Conservation (phyloP, 2,113 vertebrate genomes). For the Agelaius phoeniceus region DNA sequence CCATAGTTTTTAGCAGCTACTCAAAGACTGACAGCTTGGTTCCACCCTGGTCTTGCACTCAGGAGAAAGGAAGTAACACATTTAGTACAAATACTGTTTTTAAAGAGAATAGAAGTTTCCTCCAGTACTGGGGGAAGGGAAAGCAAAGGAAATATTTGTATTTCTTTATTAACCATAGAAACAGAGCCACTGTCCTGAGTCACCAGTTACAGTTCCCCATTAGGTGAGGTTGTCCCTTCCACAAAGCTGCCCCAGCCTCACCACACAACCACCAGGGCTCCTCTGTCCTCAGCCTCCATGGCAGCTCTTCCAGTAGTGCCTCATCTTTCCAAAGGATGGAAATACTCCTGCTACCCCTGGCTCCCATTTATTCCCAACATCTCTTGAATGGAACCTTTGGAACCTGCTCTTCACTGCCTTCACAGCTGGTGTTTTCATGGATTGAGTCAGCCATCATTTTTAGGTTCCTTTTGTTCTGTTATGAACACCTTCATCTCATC, state of each 20-base stretch:
- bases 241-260: not conserved
- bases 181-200: not conserved
- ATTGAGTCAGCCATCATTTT: accelerated
- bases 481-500: not conserved
- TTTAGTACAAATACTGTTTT: not conserved
- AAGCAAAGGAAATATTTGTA: not conserved
- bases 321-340: not conserved
- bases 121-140: not conserved
- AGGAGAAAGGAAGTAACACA: not conserved
- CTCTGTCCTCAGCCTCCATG: not conserved
- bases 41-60: not conserved
- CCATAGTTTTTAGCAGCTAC: not conserved
- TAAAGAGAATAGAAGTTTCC: not conserved
- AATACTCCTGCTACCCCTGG: not conserved
- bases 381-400: not conserved
- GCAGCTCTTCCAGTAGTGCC: not conserved
- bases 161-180: conserved; percentile 3
- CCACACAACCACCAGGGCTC: not conserved
- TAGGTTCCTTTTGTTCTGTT: not conserved
- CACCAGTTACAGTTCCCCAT: conserved; percentile 6
- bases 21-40: not conserved
- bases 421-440: not conserved
- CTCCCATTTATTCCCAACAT: not conserved
- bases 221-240: not conserved
- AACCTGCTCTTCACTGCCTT: not conserved